phyloP scores from a whole-genome alignment of 1,140 invertebrate species.

The Brachionus koreanus region DNA sequence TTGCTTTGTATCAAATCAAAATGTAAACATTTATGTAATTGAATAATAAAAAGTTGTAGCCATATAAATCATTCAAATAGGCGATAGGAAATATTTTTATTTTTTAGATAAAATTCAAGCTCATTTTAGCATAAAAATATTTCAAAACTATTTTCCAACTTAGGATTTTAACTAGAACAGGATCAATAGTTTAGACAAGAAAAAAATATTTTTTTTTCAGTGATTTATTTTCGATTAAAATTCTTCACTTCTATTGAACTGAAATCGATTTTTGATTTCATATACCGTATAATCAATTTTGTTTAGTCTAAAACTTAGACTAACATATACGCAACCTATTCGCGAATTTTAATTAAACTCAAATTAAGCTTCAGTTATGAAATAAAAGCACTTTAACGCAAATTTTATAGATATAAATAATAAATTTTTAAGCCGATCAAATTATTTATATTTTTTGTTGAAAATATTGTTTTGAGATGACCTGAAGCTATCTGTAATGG shows the following conservation, averaged over 20 bases:
- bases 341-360: not conserved
- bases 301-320: not conserved
- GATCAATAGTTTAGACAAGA: constrained; percentile 1
- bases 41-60: not conserved
- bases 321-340: not conserved
- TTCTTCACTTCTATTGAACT: constrained; percentile 37
- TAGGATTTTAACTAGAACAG: constrained; percentile 3
- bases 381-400: not conserved
- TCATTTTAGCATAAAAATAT: constrained; percentile 31
- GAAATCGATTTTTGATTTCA: not conserved
- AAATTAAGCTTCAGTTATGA: not conserved
- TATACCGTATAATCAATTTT: not conserved
- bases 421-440: not conserved
- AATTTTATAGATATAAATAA: not conserved
- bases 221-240: constrained; percentile 40
- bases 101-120: not conserved
- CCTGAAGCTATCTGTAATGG: too few species aligned
- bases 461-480: too few species aligned
- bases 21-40: constrained; percentile 38
- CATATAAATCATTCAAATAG: not conserved
- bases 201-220: constrained; percentile 8
- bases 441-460: not conserved
- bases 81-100: constrained; percentile 11
- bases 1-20: not conserved
- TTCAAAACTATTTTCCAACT: not conserved